These are phyloP conservation scores for Theretra japonica DNA, from an alignment of 2,888 invertebrate species.

Conservation along the genomic window DNA sequence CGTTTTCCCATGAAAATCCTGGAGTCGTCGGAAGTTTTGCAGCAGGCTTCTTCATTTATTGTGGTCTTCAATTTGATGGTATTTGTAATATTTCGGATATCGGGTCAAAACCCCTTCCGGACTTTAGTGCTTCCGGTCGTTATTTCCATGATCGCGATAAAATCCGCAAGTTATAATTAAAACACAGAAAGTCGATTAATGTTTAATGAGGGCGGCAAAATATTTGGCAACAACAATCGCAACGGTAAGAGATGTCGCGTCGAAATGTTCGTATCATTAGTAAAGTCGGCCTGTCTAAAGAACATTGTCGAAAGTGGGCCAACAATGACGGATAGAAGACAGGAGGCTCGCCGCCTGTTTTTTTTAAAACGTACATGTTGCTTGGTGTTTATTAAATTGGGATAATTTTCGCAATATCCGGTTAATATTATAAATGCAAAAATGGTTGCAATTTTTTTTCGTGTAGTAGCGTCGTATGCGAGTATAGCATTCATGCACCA, in stretches of 20 bases:
- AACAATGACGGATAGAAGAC: conserved; percentile 65
- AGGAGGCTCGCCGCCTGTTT: conserved; percentile 51
- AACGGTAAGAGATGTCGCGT: conserved; percentile 51
- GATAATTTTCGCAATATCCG: not conserved
- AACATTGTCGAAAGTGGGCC: conserved; percentile 61
- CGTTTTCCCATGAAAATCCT: no score
- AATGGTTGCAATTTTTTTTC: not conserved
- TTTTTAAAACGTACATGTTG: conserved; percentile 37
- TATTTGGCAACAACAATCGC: conserved; percentile 62
- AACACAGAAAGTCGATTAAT: conserved; percentile 49
- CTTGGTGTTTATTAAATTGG: not conserved
- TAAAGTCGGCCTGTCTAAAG: conserved; percentile 53
- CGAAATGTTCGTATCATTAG: conserved; percentile 60
- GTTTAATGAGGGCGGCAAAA: conserved; percentile 54
- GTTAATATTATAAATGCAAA: not conserved
- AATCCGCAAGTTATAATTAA: conserved; percentile 45
- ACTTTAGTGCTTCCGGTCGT: no score
- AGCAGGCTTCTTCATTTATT: no score
- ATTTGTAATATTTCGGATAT: no score
- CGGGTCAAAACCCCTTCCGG: no score
- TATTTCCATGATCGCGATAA: not conserved
- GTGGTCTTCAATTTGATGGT: no score
- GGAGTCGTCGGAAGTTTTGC: no score
- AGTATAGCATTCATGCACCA: no score
- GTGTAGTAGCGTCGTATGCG: no score